These are phyloP conservation scores for Xiphophorus hellerii DNA, from an alignment of 2,113 vertebrate species.

Conservation along the genomic window DNA sequence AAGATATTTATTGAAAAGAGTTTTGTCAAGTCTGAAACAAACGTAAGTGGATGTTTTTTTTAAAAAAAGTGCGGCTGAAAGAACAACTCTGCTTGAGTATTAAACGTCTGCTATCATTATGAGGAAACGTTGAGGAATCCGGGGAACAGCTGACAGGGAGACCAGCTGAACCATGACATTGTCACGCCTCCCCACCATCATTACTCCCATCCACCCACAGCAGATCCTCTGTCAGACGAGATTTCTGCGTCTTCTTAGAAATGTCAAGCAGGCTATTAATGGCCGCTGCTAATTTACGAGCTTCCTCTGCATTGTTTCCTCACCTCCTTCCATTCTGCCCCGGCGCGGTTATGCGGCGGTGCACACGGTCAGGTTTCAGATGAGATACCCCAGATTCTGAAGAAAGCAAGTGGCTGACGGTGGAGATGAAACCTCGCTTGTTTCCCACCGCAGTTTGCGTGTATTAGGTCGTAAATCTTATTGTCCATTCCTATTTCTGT, in stretches of 20 bases:
- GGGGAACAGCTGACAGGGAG: slow-evolving; percentile 24
- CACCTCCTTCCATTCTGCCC: neutral
- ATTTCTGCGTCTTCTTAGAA: slow-evolving; percentile 33
- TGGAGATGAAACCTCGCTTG: neutral
- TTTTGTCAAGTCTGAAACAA: neutral
- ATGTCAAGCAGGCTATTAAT: slow-evolving; percentile 40
- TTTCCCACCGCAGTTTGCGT: neutral
- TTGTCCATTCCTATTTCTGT: slow-evolving; percentile 16
- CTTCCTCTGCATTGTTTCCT: neutral
- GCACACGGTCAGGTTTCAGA: slow-evolving; percentile 13
- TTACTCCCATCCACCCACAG: slow-evolving; percentile 24
- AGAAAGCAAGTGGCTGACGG: slow-evolving; percentile 2
- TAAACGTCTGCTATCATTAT: neutral
- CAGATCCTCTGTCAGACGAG: slow-evolving; percentile 33
- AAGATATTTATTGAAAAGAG: neutral
- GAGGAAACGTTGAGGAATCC: slow-evolving; percentile 20
- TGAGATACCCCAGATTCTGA: neutral
- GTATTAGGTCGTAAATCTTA: slow-evolving; percentile 3
- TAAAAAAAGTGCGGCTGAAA: neutral
- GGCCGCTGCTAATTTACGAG: slow-evolving; percentile 33
- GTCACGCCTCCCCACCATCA: slow-evolving; percentile 12
- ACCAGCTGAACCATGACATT: slow-evolving; percentile 16
- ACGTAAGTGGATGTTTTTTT: neutral
- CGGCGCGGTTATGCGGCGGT: neutral
- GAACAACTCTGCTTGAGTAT: neutral